These are phyloP conservation scores for Diadophis punctatus DNA, from an alignment of 2,113 vertebrate genomes.

Conservation along the genomic window DNA sequence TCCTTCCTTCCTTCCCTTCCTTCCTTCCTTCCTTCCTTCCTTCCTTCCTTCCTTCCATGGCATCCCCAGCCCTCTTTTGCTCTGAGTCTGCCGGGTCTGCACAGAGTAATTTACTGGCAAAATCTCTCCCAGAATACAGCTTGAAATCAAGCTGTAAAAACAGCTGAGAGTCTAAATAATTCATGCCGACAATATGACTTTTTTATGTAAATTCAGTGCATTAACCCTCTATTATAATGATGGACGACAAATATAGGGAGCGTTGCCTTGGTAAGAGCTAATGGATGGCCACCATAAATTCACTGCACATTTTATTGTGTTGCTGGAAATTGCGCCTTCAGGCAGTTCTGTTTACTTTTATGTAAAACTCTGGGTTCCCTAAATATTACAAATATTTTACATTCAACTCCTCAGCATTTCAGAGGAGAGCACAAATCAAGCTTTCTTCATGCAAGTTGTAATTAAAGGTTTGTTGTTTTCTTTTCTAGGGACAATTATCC, in stretches of 20 bases:
- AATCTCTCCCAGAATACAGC: constrained; percentile 91
- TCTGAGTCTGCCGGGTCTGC: constrained; percentile 79
- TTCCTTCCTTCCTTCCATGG: constrained; percentile 60
- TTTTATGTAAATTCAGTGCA: constrained; percentile 99
- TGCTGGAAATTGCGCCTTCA: constrained; percentile 99
- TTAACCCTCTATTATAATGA: constrained; percentile 99
- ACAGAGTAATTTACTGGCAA: constrained; percentile 92
- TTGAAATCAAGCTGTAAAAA: constrained; percentile 95
- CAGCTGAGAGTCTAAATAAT: constrained; percentile 99
- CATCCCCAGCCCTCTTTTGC: constrained; percentile 50
- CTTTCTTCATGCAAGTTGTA: constrained; percentile 79
- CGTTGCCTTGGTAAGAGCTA: constrained; percentile 99
- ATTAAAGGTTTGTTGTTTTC: constrained; percentile 80
- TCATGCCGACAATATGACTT: constrained; percentile 99
- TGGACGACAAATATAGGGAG: constrained; percentile 99
- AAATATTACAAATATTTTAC: constrained; percentile 94
- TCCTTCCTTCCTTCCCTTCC: constrained; percentile 50
- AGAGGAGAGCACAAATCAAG: constrained; percentile 76
- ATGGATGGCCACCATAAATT: constrained; percentile 99
- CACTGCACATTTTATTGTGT: constrained; percentile 99
- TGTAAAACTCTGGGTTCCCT: constrained; percentile 95
- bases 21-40: constrained; percentile 30
- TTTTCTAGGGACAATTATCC: constrained; percentile 78
- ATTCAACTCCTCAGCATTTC: constrained; percentile 80
- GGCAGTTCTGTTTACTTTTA: constrained; percentile 99